A percentile compares a stretch with the other conserved stretches of the same genome.
phyloP scores from a whole-genome alignment of 2,797 vertebrate species.

The Cyprinodon diabolis region DNA sequence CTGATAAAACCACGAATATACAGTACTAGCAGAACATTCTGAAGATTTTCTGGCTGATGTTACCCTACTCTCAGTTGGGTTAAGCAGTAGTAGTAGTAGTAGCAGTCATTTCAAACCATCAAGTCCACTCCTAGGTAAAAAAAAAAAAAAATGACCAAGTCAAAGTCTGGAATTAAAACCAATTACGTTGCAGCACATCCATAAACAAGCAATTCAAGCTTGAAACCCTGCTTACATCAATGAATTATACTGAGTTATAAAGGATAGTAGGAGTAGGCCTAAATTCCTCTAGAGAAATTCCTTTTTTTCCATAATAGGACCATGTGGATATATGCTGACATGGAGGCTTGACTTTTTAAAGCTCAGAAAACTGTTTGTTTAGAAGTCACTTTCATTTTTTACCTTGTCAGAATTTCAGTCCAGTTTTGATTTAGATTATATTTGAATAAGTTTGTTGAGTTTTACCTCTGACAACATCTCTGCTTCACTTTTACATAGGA shows the following conservation, averaged over 20 bases:
- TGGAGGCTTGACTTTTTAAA: neutral
- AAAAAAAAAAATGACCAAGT: neutral
- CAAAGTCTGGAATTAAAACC: neutral
- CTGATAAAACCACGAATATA: neutral
- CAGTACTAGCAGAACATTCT: neutral
- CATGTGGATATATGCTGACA: neutral
- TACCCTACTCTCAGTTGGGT: neutral
- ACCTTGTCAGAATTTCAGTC: neutral
- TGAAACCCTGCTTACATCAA: neutral
- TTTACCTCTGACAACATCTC: neutral
- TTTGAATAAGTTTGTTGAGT: neutral
- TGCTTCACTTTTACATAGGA: constrained; percentile 6
- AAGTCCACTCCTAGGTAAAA: neutral
- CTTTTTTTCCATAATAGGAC: neutral
- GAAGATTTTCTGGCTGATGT: neutral
- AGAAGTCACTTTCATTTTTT: neutral
- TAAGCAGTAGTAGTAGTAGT: neutral
- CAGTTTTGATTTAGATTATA: neutral
- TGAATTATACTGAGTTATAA: neutral
- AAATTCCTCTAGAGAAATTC: neutral
- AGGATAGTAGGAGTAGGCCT: neutral
- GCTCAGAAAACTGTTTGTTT: neutral
- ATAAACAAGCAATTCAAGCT: neutral
- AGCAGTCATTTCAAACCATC: neutral
- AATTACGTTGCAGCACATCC: neutral